Base-by-base conservation (phyloP, 2,113 vertebrate genomes). In the Chiloscyllium plagiosum region DNA sequence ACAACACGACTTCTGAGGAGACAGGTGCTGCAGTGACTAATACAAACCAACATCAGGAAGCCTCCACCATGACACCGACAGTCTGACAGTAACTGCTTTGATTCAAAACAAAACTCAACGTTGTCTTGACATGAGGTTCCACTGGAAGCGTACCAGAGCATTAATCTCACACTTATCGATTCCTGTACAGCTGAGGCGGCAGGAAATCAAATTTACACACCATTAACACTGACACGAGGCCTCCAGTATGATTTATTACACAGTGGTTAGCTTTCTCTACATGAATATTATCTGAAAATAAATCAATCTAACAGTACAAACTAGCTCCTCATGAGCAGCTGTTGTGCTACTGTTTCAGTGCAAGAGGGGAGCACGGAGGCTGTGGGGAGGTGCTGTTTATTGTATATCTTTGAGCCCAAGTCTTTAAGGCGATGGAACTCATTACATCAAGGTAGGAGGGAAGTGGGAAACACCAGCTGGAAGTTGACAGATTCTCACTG, bases 191-290 rank as follows among this genome's bases (percentile, higher is more conserved):
- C 94, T 95, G 69, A 95, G 94, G 69, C 69, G 69, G 94, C 94
- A 95, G 94, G 94, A 95, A 95, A 95, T 95, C 94, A 95, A 95
- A 95, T 95, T 95, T 95, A 95, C 94, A 95, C 94, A 50, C 94
- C 94, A 95, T 95, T 95, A 95, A 72, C 94, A 95, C 94, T 95
- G 94, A 95, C 94, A 95, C 68, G 13, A 95, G 69, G 94, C 66
- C 69, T 47, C 94, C 42, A 70, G 69, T 95, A 95, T 95, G 94
- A 95, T 95, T 95, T 95, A 95, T 95, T 95, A 69, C 94, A 95
- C 66, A 94, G 69, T 72, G 68, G 68, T 95, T 70, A 95, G 94
- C 69, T 95, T 95, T 95, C 94, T 95, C 68, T 95, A 72, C 94
- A 95, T 95, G 94, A 95, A 95, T 95, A 95, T 95, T 76, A 95